phyloP scores from a whole-genome alignment of 2,888 invertebrate genomes.

The Phortica okadai region DNA sequence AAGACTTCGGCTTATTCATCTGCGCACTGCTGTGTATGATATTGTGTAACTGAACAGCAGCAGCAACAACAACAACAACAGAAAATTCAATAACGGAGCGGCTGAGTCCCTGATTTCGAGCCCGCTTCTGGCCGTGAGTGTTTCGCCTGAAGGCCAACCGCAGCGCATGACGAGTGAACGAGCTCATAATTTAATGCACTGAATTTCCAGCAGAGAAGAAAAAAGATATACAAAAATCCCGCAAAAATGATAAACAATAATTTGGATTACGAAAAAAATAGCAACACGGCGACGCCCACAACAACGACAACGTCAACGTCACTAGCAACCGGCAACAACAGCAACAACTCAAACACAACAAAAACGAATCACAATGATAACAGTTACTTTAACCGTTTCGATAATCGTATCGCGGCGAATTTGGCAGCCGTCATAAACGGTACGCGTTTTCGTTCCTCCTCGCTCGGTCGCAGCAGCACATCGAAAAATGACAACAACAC shows the following conservation, averaged over 20 bases:
- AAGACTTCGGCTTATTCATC: not conserved
- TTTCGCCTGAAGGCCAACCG: constrained; percentile 48
- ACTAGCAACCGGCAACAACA: constrained; percentile 55
- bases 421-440: constrained; percentile 68
- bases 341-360: constrained; percentile 60
- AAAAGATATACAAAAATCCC: constrained; percentile 55
- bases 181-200: constrained; percentile 66
- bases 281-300: constrained; percentile 46
- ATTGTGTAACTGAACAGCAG: not conserved
- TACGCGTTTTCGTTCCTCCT: constrained; percentile 68
- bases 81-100: constrained; percentile 1
- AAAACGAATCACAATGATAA: constrained; percentile 53
- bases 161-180: constrained; percentile 49
- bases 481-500: constrained; percentile 39
- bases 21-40: not conserved
- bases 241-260: constrained; percentile 74
- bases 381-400: constrained; percentile 72
- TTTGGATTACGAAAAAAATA: constrained; percentile 68
- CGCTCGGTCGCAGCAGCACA: constrained; percentile 46
- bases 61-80: not conserved
- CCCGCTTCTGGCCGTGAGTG: constrained; percentile 30
- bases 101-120: not conserved
- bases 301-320: constrained; percentile 42
- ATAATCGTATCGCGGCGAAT: constrained; percentile 71
- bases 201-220: constrained; percentile 42